A percentile compares a stretch with the other conserved stretches of the same genome.
Conservation (phyloP, 2,797 vertebrate species). For the Lophius americanus region DNA sequence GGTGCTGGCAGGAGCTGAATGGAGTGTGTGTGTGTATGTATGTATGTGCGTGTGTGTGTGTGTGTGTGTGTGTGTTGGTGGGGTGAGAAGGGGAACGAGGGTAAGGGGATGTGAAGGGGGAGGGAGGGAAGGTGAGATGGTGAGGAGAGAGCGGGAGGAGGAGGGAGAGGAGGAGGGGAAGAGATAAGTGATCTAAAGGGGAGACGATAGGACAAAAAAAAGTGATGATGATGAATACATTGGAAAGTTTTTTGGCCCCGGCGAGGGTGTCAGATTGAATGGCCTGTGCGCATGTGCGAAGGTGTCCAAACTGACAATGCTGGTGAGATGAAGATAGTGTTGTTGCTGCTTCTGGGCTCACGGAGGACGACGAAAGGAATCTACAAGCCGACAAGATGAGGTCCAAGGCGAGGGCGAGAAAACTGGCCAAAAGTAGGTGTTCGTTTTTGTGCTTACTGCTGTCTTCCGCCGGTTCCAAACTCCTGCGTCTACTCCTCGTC, state of each 20-base stretch:
- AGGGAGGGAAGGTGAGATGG: slow-evolving; percentile 60
- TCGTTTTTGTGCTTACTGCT: slow-evolving; percentile 76
- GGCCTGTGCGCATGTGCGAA: slow-evolving; percentile 99
- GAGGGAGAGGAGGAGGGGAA: slow-evolving; percentile 85
- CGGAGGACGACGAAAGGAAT: slow-evolving; percentile 97
- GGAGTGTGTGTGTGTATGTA: slow-evolving; percentile 35
- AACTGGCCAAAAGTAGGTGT: slow-evolving; percentile 98
- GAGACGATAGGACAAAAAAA: slow-evolving; percentile 90
- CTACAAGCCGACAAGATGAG: slow-evolving; percentile 97
- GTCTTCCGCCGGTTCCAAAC: slow-evolving; percentile 73
- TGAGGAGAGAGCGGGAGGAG: slow-evolving; percentile 73
- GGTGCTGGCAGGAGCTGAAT: slow-evolving; percentile 71
- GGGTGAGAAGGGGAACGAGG: slow-evolving; percentile 43
- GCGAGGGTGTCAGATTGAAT: slow-evolving; percentile 99
- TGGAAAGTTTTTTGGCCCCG: slow-evolving; percentile 99
- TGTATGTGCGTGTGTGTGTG: neutral
- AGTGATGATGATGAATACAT: slow-evolving; percentile 98
- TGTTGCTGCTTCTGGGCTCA: slow-evolving; percentile 97
- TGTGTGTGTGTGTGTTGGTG: neutral
- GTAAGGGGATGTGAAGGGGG: slow-evolving; percentile 49
- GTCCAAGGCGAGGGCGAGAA: slow-evolving; percentile 99
- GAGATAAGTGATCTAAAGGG: slow-evolving; percentile 95
- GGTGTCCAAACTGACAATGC: slow-evolving; percentile 99
- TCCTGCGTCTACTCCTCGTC: slow-evolving; percentile 60
- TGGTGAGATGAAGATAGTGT: slow-evolving; percentile 99